Percentiles rank a stretch among this genome's conserved stretches.
Evolutionary conservation across 2,797 vertebrate species (phyloP).

Genomic region (Neostethus bicornis): DNA sequence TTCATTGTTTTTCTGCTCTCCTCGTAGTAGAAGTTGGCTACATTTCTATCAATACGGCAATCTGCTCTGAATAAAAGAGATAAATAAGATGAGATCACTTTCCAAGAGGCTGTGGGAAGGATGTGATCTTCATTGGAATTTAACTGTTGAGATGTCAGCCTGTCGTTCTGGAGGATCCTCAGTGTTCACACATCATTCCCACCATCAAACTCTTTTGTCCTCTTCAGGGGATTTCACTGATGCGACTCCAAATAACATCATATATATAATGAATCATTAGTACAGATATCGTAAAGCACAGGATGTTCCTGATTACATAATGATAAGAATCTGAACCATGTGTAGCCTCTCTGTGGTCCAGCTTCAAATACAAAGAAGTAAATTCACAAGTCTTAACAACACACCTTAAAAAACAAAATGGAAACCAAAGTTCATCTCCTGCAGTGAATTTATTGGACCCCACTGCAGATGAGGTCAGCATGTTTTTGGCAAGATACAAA

Average conservation of each 20-base stretch:
- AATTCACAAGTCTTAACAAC: conserved; percentile 41
- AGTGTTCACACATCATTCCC: conserved; percentile 29
- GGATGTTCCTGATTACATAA: conserved; percentile 26
- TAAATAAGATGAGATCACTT: conserved; percentile 48
- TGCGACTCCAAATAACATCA: conserved; percentile 15
- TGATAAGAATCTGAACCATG: conserved; percentile 20
- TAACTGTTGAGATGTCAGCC: conserved; percentile 32
- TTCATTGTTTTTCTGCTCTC: conserved; percentile 11
- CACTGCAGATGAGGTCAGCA: conserved; percentile 63
- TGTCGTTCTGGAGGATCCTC: conserved; percentile 43
- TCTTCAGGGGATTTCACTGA: conserved; percentile 21
- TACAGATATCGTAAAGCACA: conserved; percentile 5
- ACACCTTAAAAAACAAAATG: conserved; percentile 54
- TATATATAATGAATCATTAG: conserved; percentile 1
- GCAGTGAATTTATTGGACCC: conserved; percentile 66
- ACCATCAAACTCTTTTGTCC: conserved; percentile 7
- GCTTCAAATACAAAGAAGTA: conserved; percentile 31
- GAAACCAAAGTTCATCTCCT: conserved; percentile 61
- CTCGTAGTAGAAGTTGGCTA: conserved; percentile 19
- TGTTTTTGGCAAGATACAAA: conserved; percentile 53
- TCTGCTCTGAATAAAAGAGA: conserved; percentile 44
- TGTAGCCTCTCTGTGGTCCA: conserved; percentile 15
- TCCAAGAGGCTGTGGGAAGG: conserved; percentile 37
- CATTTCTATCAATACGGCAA: conserved; percentile 41
- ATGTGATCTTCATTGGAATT: conserved; percentile 45